Base-by-base conservation (phyloP, 2,113 vertebrate genomes). In the Ciconia stormi region DNA sequence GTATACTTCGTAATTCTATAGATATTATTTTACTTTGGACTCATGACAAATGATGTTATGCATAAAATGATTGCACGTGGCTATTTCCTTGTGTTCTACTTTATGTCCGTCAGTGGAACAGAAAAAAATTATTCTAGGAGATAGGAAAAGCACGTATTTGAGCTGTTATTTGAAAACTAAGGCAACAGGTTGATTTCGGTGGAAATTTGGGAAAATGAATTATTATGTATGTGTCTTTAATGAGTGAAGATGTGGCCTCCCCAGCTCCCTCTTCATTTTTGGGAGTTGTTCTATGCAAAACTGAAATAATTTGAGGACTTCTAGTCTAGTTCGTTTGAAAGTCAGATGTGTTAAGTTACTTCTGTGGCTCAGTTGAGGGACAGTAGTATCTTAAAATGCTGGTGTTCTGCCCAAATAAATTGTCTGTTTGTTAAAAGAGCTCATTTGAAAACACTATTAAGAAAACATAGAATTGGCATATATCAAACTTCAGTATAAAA, bases 51-150 rank as follows among this genome's bases (percentile, higher is more conserved):
- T n/a, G 10, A 16, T 23, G 4, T 26, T 42, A 14, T 7, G 2
- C 8, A 32, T 67, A 46, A 74, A 89, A 47, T 50, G 2, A 72
- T 7, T 36, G 8, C 4, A 0, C 0, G 0, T 23, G 50, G 9
- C 14, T 50, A 5, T 59, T 94, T 56, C 25, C 46, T 53, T 79
- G 2, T 23, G 7, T 74, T 47, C 19, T 74, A 7, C 6, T 79
- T 70, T n/a, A 12, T 46, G 7, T 50, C 26, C 15, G 23, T 18
- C 10, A 78, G 44, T 55, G 18, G 9, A 77, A 77, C 2, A 47
- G 21, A 22, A 49, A 67, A 77, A 40, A 52, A 69, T 11, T 16
- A 52, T 14, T 47, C 26, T 42, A 47, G 23, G 22, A 59, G 2
- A 7, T 29, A 67, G 3, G 6, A 67, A 84, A 74, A 74, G 2